Evolutionary conservation across 1,140 invertebrate species (phyloP).

Genomic region (Trichoplusia ni): DNA sequence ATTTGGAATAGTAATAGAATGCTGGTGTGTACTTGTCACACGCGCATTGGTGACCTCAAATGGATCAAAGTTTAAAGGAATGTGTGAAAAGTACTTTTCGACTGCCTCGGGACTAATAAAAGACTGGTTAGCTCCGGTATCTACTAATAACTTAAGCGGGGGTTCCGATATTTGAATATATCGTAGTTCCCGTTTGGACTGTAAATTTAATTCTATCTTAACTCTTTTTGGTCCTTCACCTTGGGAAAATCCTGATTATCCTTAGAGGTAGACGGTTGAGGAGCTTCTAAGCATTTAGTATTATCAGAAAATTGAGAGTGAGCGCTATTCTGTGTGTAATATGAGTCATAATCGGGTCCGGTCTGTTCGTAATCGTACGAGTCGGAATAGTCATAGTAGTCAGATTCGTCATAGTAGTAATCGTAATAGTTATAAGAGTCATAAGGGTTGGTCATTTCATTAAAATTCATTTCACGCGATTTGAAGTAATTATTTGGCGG

Average conservation of each 20-base stretch:
- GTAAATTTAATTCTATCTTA: neutral
- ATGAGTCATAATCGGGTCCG: neutral
- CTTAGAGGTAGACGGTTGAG: neutral
- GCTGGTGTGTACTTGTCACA: neutral
- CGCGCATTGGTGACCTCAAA: neutral
- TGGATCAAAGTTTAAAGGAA: neutral
- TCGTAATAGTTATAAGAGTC: neutral
- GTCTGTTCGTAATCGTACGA: neutral
- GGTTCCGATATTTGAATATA: neutral
- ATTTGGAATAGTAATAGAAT: neutral
- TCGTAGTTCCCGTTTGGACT: neutral
- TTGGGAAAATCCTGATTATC: neutral
- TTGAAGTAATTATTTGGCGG: neutral
- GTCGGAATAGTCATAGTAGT: neutral
- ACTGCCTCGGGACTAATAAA: neutral
- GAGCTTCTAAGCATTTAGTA: neutral
- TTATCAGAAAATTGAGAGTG: neutral
- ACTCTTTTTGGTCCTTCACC: neutral
- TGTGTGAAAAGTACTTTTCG: neutral
- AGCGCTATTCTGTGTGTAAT: too few relatives aligned
- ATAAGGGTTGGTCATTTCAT: neutral
- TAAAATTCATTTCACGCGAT: neutral
- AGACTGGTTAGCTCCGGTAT: conserved; percentile 1
- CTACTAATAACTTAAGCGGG: neutral
- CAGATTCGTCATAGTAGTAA: neutral